A percentile compares a stretch with the other conserved stretches of the same genome.
Evolutionary conservation across 2,113 vertebrate genomes (phyloP).

Genomic region (Kryptolebias marmoratus): DNA sequence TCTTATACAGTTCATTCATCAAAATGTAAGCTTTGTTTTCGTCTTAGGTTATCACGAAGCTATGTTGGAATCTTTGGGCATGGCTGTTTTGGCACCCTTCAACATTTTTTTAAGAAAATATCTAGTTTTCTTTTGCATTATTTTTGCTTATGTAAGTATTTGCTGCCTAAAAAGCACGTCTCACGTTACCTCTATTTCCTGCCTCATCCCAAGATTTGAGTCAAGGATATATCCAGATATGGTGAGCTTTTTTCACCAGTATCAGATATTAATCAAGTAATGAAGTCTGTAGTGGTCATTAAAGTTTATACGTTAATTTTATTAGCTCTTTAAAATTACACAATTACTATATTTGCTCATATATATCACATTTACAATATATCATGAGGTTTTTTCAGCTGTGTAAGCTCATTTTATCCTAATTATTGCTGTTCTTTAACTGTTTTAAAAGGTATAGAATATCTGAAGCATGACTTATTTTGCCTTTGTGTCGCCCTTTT

Average conservation of each 20-base stretch:
- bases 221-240: no score
- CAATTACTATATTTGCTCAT: constrained; percentile 23
- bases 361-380: background rate
- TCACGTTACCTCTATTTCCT: no score
- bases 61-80: no score
- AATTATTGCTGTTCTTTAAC: background rate
- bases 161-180: no score
- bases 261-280: constrained; percentile 44
- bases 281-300: constrained; percentile 35
- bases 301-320: constrained; percentile 40
- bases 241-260: background rate
- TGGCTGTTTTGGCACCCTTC: no score
- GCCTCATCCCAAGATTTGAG: no score
- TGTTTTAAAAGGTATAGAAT: background rate
- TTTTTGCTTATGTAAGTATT: no score
- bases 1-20: no score
- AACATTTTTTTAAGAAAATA: no score
- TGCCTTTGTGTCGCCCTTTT: constrained; percentile 8
- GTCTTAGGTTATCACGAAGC: no score
- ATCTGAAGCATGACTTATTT: background rate
- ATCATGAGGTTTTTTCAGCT: background rate
- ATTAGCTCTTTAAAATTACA: constrained; percentile 41
- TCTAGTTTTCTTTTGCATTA: no score
- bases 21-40: no score
- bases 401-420: constrained; percentile 3